Evolutionary conservation across 2,797 vertebrate genomes (phyloP).

Genomic region (Naso thynnoides): DNA sequence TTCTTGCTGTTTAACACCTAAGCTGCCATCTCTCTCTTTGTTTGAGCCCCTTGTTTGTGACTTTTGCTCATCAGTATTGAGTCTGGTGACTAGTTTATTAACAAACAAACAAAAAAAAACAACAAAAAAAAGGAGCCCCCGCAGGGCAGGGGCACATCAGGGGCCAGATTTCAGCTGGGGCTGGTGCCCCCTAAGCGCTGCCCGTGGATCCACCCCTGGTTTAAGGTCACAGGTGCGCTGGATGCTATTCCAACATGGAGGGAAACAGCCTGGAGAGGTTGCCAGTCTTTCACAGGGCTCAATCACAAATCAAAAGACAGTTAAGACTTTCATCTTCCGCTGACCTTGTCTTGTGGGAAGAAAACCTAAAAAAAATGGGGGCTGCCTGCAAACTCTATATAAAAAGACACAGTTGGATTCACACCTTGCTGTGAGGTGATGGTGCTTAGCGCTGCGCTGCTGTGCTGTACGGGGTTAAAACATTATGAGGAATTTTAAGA

Average conservation of each 20-base stretch:
- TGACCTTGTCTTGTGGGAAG: background rate
- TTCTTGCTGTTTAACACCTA: too few relatives aligned
- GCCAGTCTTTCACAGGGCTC: background rate
- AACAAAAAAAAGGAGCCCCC: too few relatives aligned
- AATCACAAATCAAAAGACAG: background rate
- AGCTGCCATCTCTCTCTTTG: too few relatives aligned
- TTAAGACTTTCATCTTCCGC: background rate
- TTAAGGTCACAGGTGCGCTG: background rate
- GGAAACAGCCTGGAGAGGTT: background rate
- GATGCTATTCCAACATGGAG: background rate
- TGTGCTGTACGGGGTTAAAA: constrained; percentile 27
- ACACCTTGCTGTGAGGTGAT: constrained; percentile 29
- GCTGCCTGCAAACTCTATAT: background rate
- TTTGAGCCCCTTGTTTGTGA: too few relatives aligned
- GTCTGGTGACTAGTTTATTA: too few relatives aligned
- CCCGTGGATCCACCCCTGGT: too few relatives aligned
- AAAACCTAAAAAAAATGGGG: background rate
- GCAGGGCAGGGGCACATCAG: too few relatives aligned
- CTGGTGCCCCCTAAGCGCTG: too few relatives aligned
- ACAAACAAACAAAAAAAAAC: too few relatives aligned
- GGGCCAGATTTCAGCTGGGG: too few relatives aligned
- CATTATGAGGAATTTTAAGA: constrained; percentile 55
- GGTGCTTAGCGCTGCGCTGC: constrained; percentile 7
- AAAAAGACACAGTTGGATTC: constrained; percentile 34
- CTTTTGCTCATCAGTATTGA: too few relatives aligned